Evolutionary conservation across 2,113 vertebrate species (phyloP).

Genomic region (Pholis gunnellus): DNA sequence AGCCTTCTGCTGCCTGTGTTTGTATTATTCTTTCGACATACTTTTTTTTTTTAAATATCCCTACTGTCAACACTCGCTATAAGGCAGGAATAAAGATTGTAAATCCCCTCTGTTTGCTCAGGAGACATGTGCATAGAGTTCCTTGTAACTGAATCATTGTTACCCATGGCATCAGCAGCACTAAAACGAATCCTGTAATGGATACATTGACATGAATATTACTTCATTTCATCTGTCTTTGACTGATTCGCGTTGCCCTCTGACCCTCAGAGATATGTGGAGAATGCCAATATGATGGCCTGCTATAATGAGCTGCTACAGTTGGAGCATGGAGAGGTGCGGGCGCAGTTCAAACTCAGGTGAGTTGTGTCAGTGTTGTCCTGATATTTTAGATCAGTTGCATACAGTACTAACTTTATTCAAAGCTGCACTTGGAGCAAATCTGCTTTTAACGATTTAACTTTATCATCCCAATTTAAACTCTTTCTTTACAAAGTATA

Average conservation of each 20-base stretch:
- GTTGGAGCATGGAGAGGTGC: constrained; percentile 95
- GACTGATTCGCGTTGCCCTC: constrained; percentile 55
- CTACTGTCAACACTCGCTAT: constrained; percentile 30
- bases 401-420: background rate
- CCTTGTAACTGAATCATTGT: background rate
- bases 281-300: constrained; percentile 94
- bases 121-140: constrained; percentile 13
- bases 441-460: background rate
- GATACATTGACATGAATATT: constrained; percentile 3
- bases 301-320: constrained; percentile 98
- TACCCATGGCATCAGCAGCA: background rate
- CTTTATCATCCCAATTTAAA: background rate
- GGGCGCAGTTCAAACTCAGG: constrained; percentile 97
- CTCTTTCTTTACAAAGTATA: background rate
- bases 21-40: constrained; percentile 25
- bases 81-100: constrained; percentile 5
- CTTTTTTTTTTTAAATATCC: constrained; percentile 21
- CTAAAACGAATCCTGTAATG: background rate
- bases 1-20: constrained; percentile 22
- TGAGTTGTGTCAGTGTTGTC: constrained; percentile 67
- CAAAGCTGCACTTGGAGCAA: background rate
- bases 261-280: constrained; percentile 90
- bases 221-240: constrained; percentile 12
- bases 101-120: constrained; percentile 42
- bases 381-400: background rate